Evolutionary conservation across 2,797 vertebrate genomes (phyloP), one percentile per base, ranked within the genome.

Genomic region (Cygnus olor): DNA sequence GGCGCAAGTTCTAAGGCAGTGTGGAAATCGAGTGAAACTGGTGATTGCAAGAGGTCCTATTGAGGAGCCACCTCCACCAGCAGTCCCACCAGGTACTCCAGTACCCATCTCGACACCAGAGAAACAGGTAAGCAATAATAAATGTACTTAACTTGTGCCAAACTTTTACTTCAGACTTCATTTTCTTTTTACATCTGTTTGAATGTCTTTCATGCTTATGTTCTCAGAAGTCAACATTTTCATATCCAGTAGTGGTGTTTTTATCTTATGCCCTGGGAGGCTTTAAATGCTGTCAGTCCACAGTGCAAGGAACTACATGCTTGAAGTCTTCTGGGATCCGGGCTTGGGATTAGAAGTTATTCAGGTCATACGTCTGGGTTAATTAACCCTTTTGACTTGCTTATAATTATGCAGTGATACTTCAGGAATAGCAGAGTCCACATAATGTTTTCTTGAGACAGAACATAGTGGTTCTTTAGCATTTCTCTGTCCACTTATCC

Each of bases 1-100:
- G 91, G 99, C 99, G 5, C 99, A 99, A 90, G 99, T 99, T 72
- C 98, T 99, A 36, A 98, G 99, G 89, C 99, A 99, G 89, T 99
- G 99, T 91, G 99, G 99, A 47, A 99, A 99, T 89, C 96, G 98
- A 92, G 99, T 99, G 74, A 99, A 98, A 92, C 96, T 99, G 88
- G 98, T 99, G 76, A 98, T 99, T 60, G 99, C 99, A 79, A 98
- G 99, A 95, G 99, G 98, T 10, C 98, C 98, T 40, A 3, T 98
- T 8, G 98, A 98, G 58, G 99, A 99, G 4, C 94, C 98, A 12
- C 91, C 98, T 36, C 34, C 98, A 58, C 79, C 97, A 44, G 80
- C 96, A 16, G 83, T 97, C 32, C 96, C 98, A 83, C 89, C 97
- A 40, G 96, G 95, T 61, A 97, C 97, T 11, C 97, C 98, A 6